Conservation (phyloP, 2,888 invertebrate genomes). For the Nipponacmea schrenckii region DNA sequence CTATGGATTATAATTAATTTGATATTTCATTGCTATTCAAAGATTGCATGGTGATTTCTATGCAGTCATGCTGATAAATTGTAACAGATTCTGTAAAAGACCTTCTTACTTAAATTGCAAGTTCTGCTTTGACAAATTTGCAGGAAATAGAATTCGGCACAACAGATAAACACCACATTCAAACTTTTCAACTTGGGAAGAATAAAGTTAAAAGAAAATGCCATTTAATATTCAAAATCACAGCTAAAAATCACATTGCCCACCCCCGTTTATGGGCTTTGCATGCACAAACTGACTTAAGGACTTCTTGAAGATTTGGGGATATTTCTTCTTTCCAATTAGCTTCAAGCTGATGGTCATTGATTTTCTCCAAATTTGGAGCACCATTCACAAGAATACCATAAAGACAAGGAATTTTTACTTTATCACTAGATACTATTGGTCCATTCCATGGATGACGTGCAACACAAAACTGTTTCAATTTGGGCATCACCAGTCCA, state of each 20-base stretch:
- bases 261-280: slow-evolving; percentile 52
- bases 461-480: slow-evolving; percentile 56
- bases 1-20: too few relatives aligned
- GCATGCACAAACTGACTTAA: slow-evolving; percentile 60
- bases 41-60: too few relatives aligned
- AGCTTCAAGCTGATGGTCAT: slow-evolving; percentile 54
- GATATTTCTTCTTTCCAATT: slow-evolving; percentile 49
- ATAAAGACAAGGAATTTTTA: slow-evolving; percentile 59
- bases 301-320: slow-evolving; percentile 51
- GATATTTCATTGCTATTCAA: too few relatives aligned
- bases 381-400: slow-evolving; percentile 56
- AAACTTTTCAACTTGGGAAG: too few relatives aligned
- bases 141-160: too few relatives aligned
- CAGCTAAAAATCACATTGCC: slow-evolving; percentile 39
- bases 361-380: slow-evolving; percentile 55
- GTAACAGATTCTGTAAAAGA: too few relatives aligned
- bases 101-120: too few relatives aligned
- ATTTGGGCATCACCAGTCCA: slow-evolving; percentile 49
- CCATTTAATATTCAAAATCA: too few relatives aligned
- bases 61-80: too few relatives aligned
- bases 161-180: too few relatives aligned
- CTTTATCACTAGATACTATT: slow-evolving; percentile 44
- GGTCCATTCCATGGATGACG: slow-evolving; percentile 61
- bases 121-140: too few relatives aligned
- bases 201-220: too few relatives aligned